Base-by-base conservation (phyloP, 1,140 invertebrate species). In the Lucilia cuprina region DNA sequence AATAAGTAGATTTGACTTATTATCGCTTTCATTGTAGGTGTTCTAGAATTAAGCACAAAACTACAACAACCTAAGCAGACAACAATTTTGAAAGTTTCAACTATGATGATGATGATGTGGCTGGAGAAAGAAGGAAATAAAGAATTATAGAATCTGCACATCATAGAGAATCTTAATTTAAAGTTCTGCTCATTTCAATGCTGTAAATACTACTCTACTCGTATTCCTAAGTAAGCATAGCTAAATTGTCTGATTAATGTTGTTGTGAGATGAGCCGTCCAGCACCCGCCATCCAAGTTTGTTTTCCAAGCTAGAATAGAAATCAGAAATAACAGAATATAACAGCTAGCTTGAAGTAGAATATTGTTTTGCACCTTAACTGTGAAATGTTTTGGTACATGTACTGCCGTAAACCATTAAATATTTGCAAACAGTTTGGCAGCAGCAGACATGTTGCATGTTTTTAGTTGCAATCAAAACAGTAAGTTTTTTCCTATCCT, bases 11-110 rank as follows among this genome's bases (percentile, higher is more conserved):
- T 25, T 80, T 80, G 77, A 80, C 77, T 80, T 80, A 80, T 80
- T 80, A 80, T 80, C 77, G 41, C 21, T 50, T 80, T 80, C 77
- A 80, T 80, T 50, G 77, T 80, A 80, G 77, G 77, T 80, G 77
- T 80, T 80, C 77, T 41, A 25, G 47, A 47, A 49, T 49, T 49
- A 19, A 78, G 35, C 5, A n/a, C 35, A 14, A 47, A 80, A 49
- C n/a, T 9, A 80, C 10, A 80, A 49, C n/a, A 80, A 80, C 25
- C 65, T 7, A 21, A n/a, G 13, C 50, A 55, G 41, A 41, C 34
- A 35, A 41, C 34, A 77, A 14, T 77, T 77, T 77, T 41, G 74
- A 77, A 41, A 41, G 74, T 77, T 77, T 2, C 74, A 75, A 34
- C 74, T 2, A 41, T 41, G 7, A 8, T 2, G 41, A 41, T 10